Evolutionary conservation across 2,113 vertebrate genomes (phyloP).

Genomic region (Gasterosteus aculeatus): DNA sequence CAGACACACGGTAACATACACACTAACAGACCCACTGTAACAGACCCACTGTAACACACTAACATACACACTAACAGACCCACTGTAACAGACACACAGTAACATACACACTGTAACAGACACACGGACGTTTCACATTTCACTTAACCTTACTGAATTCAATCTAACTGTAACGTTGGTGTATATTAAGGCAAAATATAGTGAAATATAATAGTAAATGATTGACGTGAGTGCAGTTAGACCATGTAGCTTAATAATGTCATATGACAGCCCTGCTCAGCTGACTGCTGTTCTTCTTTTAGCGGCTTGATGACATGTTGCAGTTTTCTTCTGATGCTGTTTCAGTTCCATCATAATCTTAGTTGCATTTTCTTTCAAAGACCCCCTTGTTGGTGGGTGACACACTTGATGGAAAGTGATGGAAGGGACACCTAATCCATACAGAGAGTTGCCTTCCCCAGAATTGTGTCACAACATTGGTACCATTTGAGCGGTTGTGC

Average conservation of each 20-base stretch:
- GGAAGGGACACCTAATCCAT: background rate
- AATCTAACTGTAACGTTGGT: background rate
- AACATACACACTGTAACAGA: background rate
- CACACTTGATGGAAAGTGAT: background rate
- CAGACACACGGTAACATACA: no score
- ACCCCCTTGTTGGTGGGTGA: background rate
- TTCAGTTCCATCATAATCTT: background rate
- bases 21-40: background rate
- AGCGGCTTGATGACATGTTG: background rate
- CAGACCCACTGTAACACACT: no score
- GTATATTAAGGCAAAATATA: background rate
- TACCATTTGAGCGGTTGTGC: background rate
- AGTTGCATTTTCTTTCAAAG: background rate
- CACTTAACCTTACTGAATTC: background rate
- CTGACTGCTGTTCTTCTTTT: background rate
- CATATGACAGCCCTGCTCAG: constrained; percentile 25
- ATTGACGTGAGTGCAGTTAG: background rate
- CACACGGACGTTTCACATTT: background rate
- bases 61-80: background rate
- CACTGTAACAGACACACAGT: background rate
- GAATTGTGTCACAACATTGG: background rate
- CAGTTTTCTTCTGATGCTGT: background rate
- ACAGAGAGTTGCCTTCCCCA: background rate
- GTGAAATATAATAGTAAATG: background rate
- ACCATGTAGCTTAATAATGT: background rate